phyloP scores from a whole-genome alignment of 2,888 invertebrate genomes.

The Calliopum simillimum region DNA sequence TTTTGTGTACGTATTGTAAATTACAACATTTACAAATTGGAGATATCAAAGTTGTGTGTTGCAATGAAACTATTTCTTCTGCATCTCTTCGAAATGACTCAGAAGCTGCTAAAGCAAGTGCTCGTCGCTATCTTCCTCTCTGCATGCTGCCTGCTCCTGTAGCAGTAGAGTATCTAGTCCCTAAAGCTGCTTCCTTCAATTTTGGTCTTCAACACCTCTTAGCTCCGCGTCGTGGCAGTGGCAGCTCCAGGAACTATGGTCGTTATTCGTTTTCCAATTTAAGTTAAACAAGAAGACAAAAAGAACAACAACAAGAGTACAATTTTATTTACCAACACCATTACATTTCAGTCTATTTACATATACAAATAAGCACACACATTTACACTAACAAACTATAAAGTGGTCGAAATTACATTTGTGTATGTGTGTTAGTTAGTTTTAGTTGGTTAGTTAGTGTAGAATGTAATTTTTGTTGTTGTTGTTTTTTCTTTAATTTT shows the following conservation, averaged over 20 bases:
- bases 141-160: too few species aligned
- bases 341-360: neutral
- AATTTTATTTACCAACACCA: slow-evolving; percentile 40
- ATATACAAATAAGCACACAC: slow-evolving; percentile 11
- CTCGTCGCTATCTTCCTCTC: slow-evolving; percentile 15
- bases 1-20: slow-evolving; percentile 33
- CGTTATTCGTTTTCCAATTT: slow-evolving; percentile 41
- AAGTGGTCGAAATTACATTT: slow-evolving; percentile 40
- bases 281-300: slow-evolving; percentile 40
- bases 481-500: slow-evolving; percentile 41
- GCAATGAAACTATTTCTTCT: slow-evolving; percentile 20
- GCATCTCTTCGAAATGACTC: slow-evolving; percentile 12
- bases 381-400: slow-evolving; percentile 25
- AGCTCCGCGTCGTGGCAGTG: slow-evolving; percentile 21
- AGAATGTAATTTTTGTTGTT: slow-evolving; percentile 38
- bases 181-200: neutral
- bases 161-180: too few species aligned
- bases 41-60: slow-evolving; percentile 40
- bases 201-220: slow-evolving; percentile 3
- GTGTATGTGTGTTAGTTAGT: slow-evolving; percentile 41
- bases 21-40: slow-evolving; percentile 43
- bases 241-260: slow-evolving; percentile 12
- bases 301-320: slow-evolving; percentile 30
- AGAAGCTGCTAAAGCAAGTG: slow-evolving; percentile 17
- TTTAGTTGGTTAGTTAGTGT: slow-evolving; percentile 48